Conservation (phyloP, 2,888 invertebrate species). For the Pandemis cinnamomeana region DNA sequence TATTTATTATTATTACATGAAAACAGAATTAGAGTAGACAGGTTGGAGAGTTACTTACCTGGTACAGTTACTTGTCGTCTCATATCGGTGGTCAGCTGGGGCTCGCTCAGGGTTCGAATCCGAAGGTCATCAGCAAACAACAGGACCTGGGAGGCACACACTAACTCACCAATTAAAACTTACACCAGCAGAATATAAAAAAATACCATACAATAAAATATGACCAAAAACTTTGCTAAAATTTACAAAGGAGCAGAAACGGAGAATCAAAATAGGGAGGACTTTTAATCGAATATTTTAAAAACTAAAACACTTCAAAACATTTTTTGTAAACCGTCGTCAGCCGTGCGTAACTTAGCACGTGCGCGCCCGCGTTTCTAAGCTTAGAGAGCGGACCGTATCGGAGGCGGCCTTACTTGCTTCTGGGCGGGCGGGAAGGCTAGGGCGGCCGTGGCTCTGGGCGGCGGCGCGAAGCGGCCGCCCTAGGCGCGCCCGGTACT, state of each 20-base stretch:
- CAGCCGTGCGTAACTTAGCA: constrained; percentile 68
- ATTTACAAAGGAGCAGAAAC: constrained; percentile 45
- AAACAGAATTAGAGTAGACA: too few species aligned
- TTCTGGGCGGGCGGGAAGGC: constrained; percentile 77
- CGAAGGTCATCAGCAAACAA: constrained; percentile 67
- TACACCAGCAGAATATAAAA: constrained; percentile 62
- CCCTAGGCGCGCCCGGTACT: constrained; percentile 83
- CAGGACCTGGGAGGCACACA: constrained; percentile 67
- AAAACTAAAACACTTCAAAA: constrained; percentile 50
- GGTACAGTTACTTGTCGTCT: constrained; percentile 72
- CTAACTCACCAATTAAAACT: constrained; percentile 60
- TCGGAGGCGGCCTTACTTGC: constrained; percentile 72
- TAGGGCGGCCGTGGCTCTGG: constrained; percentile 68
- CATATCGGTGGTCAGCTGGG: constrained; percentile 58
- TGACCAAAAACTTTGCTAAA: constrained; percentile 48
- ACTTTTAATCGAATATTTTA: constrained; percentile 21
- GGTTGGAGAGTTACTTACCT: constrained; percentile 58
- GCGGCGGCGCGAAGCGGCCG: constrained; percentile 80
- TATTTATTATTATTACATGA: too few species aligned
- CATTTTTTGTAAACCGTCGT: constrained; percentile 47
- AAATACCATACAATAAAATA: constrained; percentile 31
- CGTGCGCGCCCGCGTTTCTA: constrained; percentile 64
- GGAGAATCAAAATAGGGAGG: constrained; percentile 31
- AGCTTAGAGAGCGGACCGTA: constrained; percentile 71
- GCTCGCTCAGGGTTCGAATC: constrained; percentile 58